Evolutionary conservation across 2,113 vertebrate species (phyloP).

Genomic region (Cyprinodon brontotheroides): DNA sequence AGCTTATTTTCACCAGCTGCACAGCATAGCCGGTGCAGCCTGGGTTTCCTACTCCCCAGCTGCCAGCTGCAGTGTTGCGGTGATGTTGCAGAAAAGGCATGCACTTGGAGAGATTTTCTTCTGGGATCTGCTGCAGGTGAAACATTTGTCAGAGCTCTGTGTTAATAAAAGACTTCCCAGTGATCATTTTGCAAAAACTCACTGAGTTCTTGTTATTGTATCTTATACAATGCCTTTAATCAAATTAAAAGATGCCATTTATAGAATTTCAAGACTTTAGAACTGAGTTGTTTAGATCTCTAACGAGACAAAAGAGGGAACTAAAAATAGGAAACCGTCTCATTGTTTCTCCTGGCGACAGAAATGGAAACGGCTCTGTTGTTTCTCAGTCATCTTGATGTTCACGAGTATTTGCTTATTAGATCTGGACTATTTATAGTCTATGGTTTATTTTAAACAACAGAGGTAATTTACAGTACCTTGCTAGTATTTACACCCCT

Average conservation of each 20-base stretch:
- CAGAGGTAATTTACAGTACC: background rate
- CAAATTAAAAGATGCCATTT: constrained; percentile 27
- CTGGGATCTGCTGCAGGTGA: constrained; percentile 44
- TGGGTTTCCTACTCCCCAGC: constrained; percentile 22
- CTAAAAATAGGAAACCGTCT: constrained; percentile 20
- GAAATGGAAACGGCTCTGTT: constrained; percentile 35
- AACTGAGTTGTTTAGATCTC: constrained; percentile 11
- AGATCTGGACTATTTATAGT: constrained; percentile 19
- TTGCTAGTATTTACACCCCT: background rate
- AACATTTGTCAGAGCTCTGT: constrained; percentile 28
- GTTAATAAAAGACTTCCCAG: constrained; percentile 55
- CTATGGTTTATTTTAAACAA: constrained; percentile 23
- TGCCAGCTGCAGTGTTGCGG: constrained; percentile 26
- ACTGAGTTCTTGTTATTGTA: constrained; percentile 5
- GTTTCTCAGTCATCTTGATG: constrained; percentile 10
- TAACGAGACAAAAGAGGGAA: constrained; percentile 12
- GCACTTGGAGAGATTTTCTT: background rate
- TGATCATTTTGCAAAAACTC: constrained; percentile 20
- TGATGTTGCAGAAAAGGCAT: constrained; percentile 27
- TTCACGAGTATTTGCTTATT: constrained; percentile 25
- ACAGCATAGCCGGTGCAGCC: constrained; percentile 1
- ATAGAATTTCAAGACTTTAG: constrained; percentile 37
- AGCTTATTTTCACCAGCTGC: background rate
- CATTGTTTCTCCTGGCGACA: constrained; percentile 27
- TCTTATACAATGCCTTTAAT: constrained; percentile 24